Conservation (phyloP, 2,888 invertebrate species). For the Protula sp. region DNA sequence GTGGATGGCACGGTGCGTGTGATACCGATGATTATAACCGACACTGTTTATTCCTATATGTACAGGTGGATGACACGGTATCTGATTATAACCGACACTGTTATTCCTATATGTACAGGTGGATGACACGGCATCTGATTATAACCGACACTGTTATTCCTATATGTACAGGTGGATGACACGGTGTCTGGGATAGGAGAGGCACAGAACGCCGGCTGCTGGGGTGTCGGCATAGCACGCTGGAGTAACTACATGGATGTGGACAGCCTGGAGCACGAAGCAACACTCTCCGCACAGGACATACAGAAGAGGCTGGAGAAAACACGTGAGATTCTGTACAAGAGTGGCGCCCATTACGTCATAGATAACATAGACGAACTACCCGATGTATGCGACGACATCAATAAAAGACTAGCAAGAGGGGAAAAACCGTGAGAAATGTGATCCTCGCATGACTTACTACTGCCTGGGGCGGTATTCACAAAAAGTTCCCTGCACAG, state of each 20-base stretch:
- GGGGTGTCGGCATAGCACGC: slow-evolving; percentile 52
- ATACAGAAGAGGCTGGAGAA: slow-evolving; percentile 30
- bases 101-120: too few species aligned
- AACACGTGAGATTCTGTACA: slow-evolving; percentile 37
- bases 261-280: slow-evolving; percentile 39
- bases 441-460: too few species aligned
- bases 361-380: slow-evolving; percentile 50
- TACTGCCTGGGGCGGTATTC: too few species aligned
- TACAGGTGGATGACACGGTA: too few species aligned
- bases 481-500: too few species aligned
- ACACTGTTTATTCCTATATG: too few species aligned
- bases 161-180: slow-evolving; percentile 52
- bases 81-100: too few species aligned
- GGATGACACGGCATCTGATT: too few species aligned
- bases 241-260: slow-evolving; percentile 54
- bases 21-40: too few species aligned
- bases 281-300: slow-evolving; percentile 32
- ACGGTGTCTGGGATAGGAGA: slow-evolving; percentile 50
- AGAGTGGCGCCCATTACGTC: slow-evolving; percentile 53
- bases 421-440: slow-evolving; percentile 45
- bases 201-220: slow-evolving; percentile 52
- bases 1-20: too few species aligned
- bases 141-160: too few species aligned
- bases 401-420: slow-evolving; percentile 41
- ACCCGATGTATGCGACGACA: slow-evolving; percentile 47